phyloP scores from a whole-genome alignment of 2,113 vertebrate genomes.

The Bos indicus region DNA sequence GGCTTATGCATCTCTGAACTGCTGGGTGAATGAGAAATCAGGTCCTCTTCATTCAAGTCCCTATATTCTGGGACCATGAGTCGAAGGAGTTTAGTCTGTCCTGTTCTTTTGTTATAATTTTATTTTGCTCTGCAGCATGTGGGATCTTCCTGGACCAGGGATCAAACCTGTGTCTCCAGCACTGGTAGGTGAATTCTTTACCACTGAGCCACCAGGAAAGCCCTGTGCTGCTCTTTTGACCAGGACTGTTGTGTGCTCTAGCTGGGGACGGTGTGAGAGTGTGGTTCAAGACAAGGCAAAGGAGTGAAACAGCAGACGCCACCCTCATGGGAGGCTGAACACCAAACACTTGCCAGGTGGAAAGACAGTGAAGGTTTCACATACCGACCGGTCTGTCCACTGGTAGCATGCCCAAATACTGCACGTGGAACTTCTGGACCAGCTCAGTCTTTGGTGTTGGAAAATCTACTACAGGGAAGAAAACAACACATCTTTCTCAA shows the following conservation, averaged over 20 bases:
- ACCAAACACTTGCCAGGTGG: not conserved
- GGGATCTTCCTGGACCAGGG: not conserved
- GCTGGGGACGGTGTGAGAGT: not conserved
- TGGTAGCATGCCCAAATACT: slow-evolving; percentile 92
- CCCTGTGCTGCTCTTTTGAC: not conserved
- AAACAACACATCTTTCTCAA: slow-evolving; percentile 49
- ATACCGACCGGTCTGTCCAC: slow-evolving; percentile 94
- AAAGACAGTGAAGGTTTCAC: not conserved
- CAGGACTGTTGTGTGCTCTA: not conserved
- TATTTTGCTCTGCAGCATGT: not conserved
- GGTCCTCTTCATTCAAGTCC: fast-evolving
- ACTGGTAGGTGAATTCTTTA: not conserved
- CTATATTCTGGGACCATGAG: too few relatives aligned
- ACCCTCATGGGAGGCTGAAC: fast-evolving
- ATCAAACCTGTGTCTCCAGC: not conserved
- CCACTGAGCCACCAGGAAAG: not conserved
- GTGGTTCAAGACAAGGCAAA: not conserved
- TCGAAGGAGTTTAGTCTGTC: not conserved
- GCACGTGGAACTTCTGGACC: slow-evolving; percentile 97
- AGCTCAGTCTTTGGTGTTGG: slow-evolving; percentile 98
- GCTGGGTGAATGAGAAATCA: not conserved
- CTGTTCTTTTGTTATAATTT: not conserved
- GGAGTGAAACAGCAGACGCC: fast-evolving
- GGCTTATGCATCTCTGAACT: not conserved
- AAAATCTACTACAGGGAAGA: slow-evolving; percentile 91